Evolutionary conservation across 1,140 invertebrate genomes (phyloP).

Genomic region (Formica exsecta): DNA sequence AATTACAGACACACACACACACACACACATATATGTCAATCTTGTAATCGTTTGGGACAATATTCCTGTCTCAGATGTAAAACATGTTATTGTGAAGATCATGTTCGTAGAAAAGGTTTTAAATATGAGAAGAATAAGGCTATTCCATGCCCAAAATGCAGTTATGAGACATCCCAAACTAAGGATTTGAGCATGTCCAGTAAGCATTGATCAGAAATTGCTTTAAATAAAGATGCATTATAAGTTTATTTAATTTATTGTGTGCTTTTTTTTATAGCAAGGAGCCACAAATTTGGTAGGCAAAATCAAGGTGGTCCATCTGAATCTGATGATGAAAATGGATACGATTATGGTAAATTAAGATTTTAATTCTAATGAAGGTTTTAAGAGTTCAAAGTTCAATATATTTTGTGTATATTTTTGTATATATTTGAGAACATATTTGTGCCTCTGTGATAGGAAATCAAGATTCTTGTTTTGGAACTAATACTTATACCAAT

Average conservation of each 20-base stretch:
- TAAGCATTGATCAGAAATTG: conserved; percentile 86
- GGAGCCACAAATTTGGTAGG: conserved; percentile 93
- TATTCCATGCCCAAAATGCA: conserved; percentile 98
- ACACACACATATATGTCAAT: conserved; percentile 87
- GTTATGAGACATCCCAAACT: conserved; percentile 95
- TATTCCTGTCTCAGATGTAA: conserved; percentile 98
- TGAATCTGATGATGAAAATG: conserved; percentile 85
- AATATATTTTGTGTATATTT: neutral
- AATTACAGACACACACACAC: too few relatives aligned
- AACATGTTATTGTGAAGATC: conserved; percentile 98
- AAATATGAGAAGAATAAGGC: conserved; percentile 96
- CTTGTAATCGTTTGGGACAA: conserved; percentile 97
- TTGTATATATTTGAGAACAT: conserved; percentile 14
- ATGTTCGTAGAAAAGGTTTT: conserved; percentile 96
- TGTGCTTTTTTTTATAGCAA: conserved; percentile 87
- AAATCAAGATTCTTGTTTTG: conserved; percentile 81
- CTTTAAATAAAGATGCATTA: neutral
- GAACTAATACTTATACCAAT: conserved; percentile 86
- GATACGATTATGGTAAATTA: conserved; percentile 81
- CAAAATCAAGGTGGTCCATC: conserved; percentile 89
- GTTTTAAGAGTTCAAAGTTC: neutral
- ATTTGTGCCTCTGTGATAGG: conserved; percentile 48
- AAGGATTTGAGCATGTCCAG: conserved; percentile 98
- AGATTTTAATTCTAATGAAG: neutral
- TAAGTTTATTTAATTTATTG: neutral